Base-by-base conservation (phyloP, 2,797 vertebrate species). In the Crocidura indochinensis region DNA sequence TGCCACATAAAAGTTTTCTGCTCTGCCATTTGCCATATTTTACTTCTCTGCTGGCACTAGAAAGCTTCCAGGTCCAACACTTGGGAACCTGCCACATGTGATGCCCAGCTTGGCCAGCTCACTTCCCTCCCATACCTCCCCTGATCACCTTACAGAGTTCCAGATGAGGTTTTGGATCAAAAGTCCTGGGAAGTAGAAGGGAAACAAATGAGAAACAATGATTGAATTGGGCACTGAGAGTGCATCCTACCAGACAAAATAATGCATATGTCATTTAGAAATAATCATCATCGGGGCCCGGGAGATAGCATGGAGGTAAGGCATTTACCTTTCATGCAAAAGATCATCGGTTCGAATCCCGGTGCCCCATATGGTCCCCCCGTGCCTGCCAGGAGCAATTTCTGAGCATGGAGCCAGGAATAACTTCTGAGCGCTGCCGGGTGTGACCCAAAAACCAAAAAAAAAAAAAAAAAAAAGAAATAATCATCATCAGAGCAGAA, bases 1-100 rank as follows among this genome's bases (percentile, higher is more conserved):
- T 73, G 84, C 85, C 26, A 68, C n/a, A 22, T 68, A 83, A 8
- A 96, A 93, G 68, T 92, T 95, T 84, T 86, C 31, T 67, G 47
- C 27, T 93, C 69, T 51, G 78, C 17, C 69, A 95, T 56, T 29
- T 44, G 89, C 27, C 26, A 69, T 38, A 64, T 60, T 31, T 85
- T 53, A 68, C 90, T 89, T 81, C 77, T 46, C 6, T 51, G 6
- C 68, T 79, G 65, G 27, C 69, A 84, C 15, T 46, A 84, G 76
- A 82, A 17, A 60, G 29, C 51, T 73, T 53, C 84, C 26, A 90
- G 80, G 69, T 78, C 71, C 56, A 90, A 69, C 49, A 29, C 6
- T 69, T 47, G 56, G 53, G 60, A 67, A 3, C 0, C 79, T 74
- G 10, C 31, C 0, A 6, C 29, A 8, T 0, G 2, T 27, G 44